Base-by-base conservation (phyloP, 2,888 invertebrate species). In the Lasioglossum vierecki region DNA sequence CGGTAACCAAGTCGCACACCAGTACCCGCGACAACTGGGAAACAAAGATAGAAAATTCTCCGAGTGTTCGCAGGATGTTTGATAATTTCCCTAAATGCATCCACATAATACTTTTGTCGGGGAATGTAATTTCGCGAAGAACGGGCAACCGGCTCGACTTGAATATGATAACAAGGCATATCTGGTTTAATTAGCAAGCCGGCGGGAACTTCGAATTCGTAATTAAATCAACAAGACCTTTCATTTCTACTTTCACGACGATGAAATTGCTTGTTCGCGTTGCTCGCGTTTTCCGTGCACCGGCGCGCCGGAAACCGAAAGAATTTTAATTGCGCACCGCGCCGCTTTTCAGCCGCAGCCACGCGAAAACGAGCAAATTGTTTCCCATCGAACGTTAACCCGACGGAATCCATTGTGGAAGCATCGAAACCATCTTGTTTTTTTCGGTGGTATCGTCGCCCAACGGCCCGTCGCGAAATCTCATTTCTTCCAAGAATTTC, bases 351-450 rank as follows among this genome's bases (percentile, higher is more conserved):
- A 41, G 41, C 70, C 70, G 70, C 60, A 44, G 35, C 41, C 70
- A 70, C 39, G 70, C 70, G 70, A 70, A 41, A 70, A 70, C 41
- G 70, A 41, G 41, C 70, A 70, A 41, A 71, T 53, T 77, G 66
- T 84, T 78, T 73, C 74, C 74, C 74, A 30, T 26, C 46, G 49
- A 73, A 73, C 49, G 57, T 57, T 57, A 57, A n/a, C 39, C 39
- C 39, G n/a, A 70, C 41, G 70, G 41, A 70, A 70, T 70, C 70
- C 70, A 22, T 68, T 68, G 35, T 22, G 22, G 8, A 18, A 3
- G 18, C 35, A 9, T 22, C 66, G 9, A 9, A 35, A 22, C 9
- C 22, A 4, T 66, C 66, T 66, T 35, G 30, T 22, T 39, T 35
- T 35, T 35, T 68, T 68, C 35, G 8, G 35, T 8, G 5, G 63